Conservation (phyloP, 2,797 vertebrate species). For the Vultur gryphus region DNA sequence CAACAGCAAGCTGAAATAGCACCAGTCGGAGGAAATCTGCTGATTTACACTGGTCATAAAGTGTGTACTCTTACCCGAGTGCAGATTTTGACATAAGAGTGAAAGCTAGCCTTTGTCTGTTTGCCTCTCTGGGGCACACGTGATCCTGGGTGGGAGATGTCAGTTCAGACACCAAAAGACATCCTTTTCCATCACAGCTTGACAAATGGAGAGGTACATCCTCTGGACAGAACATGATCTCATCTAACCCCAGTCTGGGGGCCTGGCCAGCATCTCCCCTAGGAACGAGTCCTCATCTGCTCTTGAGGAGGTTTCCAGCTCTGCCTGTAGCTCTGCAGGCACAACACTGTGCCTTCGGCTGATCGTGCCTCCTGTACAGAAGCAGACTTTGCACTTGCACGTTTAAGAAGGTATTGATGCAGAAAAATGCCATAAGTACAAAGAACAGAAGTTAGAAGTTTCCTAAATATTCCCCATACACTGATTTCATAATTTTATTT, state of each 20-base stretch:
- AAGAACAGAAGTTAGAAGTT: background rate
- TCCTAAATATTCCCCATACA: background rate
- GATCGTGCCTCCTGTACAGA: fast-evolving
- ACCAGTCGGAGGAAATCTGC: background rate
- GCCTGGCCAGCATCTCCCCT: background rate
- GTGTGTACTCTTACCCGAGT: fast-evolving
- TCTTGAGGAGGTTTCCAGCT: background rate
- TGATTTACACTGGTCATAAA: background rate
- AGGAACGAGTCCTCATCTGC: background rate
- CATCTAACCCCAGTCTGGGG: background rate
- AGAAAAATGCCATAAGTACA: background rate
- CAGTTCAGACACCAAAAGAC: background rate
- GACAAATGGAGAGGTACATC: background rate
- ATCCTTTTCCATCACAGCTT: background rate
- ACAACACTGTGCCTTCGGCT: background rate
- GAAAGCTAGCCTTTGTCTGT: background rate
- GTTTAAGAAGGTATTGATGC: background rate
- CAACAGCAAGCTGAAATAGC: slow-evolving; percentile 28
- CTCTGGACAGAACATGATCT: background rate
- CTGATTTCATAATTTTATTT: background rate
- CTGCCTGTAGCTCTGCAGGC: background rate
- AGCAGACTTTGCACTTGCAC: background rate
- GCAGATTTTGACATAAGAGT: background rate
- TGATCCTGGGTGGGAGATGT: background rate
- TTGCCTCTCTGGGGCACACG: background rate